Percentiles rank a stretch among this genome's conserved stretches.
phyloP scores from a whole-genome alignment of 2,113 vertebrate genomes.

The Cricetomys ansorgei region DNA sequence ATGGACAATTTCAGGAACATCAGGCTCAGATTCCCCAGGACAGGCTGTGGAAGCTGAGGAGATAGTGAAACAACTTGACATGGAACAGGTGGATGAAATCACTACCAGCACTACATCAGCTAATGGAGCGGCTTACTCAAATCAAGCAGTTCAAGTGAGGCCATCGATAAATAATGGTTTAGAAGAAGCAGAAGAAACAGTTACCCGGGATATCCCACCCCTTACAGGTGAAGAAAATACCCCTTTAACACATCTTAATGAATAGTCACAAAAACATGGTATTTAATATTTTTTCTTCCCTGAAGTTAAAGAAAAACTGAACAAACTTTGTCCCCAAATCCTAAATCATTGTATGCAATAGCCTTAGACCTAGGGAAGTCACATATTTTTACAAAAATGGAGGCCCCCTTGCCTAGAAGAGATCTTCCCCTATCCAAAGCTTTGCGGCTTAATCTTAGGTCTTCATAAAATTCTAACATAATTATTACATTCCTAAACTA shows the following conservation, averaged over 20 bases:
- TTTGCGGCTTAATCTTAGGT: neutral
- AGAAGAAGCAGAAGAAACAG: conserved; percentile 89
- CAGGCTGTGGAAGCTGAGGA: conserved; percentile 97
- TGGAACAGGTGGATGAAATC: conserved; percentile 95
- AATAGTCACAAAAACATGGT: neutral
- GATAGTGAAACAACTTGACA: conserved; percentile 97
- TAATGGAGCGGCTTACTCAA: conserved; percentile 88
- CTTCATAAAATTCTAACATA: neutral
- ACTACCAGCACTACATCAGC: conserved; percentile 92
- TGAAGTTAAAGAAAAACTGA: conserved; percentile 53
- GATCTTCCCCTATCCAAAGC: neutral
- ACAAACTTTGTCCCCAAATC: conserved; percentile 10
- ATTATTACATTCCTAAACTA: conserved; percentile 12
- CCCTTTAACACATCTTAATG: neutral
- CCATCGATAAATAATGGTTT: conserved; percentile 87
- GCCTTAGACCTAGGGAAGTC: neutral
- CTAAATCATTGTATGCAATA: neutral
- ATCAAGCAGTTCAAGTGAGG: conserved; percentile 86
- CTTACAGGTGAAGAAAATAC: conserved; percentile 91
- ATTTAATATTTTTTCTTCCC: conserved; percentile 24
- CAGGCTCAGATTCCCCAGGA: conserved; percentile 95
- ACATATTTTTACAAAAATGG: neutral
- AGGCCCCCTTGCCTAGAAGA: neutral
- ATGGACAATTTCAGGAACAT: conserved; percentile 87
- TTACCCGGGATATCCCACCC: conserved; percentile 93